A percentile compares a stretch with the other conserved stretches of the same genome.
Conservation (phyloP, 64 coral and sea anemone genomes). For the Cladopsammia gracilis region DNA sequence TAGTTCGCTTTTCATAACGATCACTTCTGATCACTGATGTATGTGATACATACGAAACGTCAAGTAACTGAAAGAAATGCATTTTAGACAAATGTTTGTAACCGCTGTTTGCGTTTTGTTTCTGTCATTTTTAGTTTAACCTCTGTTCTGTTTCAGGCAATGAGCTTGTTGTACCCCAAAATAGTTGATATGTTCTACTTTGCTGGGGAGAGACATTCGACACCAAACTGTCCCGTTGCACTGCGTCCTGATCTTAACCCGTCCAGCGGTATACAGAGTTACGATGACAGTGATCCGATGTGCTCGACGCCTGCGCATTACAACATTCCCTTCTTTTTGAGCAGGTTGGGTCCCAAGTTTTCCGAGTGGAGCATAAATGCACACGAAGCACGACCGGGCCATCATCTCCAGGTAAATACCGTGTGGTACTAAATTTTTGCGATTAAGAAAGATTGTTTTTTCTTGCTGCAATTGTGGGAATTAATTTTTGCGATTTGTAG, state of each 20-base stretch:
- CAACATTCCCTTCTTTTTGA: constrained; percentile 77
- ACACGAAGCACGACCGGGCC: constrained; percentile 83
- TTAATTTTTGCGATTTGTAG: too few species aligned
- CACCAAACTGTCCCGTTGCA: constrained; percentile 66
- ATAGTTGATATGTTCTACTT: constrained; percentile 67
- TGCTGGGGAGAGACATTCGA: constrained; percentile 48
- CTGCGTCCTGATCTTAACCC: constrained; percentile 63
- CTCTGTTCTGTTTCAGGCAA: constrained; percentile 23
- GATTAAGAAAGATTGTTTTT: too few species aligned
- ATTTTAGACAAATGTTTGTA: too few species aligned
- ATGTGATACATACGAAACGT: too few species aligned
- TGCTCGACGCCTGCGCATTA: constrained; percentile 4
- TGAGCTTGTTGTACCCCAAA: constrained; percentile 56
- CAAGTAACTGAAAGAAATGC: too few species aligned
- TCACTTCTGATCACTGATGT: too few species aligned
- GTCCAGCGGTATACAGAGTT: constrained; percentile 66
- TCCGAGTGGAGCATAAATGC: constrained; percentile 70
- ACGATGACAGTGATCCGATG: neutral
- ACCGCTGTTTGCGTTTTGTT: too few species aligned
- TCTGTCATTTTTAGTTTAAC: neutral
- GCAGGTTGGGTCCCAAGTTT: constrained; percentile 54
- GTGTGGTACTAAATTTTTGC: too few species aligned
- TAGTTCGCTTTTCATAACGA: too few species aligned
- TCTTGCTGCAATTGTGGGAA: too few species aligned
- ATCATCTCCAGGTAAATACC: constrained; percentile 77